These are phyloP conservation scores for Anadara kagoshimensis DNA, from an alignment of 1,140 invertebrate genomes.

Conservation along the genomic window DNA sequence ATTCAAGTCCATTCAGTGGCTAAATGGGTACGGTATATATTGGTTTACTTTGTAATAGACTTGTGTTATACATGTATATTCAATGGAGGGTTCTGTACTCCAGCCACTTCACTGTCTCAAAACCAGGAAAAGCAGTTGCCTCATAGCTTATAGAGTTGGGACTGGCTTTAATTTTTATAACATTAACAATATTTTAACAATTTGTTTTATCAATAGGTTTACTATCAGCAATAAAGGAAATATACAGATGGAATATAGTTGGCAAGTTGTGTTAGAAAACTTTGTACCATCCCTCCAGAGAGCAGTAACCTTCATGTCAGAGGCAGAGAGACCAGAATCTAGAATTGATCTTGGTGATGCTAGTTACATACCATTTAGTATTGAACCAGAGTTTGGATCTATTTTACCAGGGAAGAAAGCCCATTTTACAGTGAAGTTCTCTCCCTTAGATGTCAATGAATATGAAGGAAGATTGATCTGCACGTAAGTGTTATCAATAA, in stretches of 20 bases:
- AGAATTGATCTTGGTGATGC: conserved; percentile 60
- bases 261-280: conserved; percentile 72
- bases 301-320: conserved; percentile 68
- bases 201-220: conserved; percentile 53
- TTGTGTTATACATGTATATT: no score
- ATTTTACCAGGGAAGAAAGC: conserved; percentile 65
- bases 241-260: conserved; percentile 70
- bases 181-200: neutral
- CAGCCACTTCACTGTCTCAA: no score
- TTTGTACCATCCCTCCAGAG: conserved; percentile 59
- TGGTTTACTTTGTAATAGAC: no score
- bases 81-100: no score
- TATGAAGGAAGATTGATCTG: conserved; percentile 72
- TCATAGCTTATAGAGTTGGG: no score
- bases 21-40: no score
- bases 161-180: no score
- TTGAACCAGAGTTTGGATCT: conserved; percentile 70
- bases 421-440: conserved; percentile 70
- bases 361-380: conserved; percentile 67
- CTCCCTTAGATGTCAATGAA: conserved; percentile 73
- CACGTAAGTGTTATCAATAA: conserved; percentile 55
- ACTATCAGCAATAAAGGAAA: conserved; percentile 66
- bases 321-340: conserved; percentile 61
- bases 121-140: no score
- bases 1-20: no score